Percentiles rank a stretch among this genome's conserved stretches.
Evolutionary conservation across 64 coral and sea anemone species (phyloP).

Genomic region (Platygyra sinensis): DNA sequence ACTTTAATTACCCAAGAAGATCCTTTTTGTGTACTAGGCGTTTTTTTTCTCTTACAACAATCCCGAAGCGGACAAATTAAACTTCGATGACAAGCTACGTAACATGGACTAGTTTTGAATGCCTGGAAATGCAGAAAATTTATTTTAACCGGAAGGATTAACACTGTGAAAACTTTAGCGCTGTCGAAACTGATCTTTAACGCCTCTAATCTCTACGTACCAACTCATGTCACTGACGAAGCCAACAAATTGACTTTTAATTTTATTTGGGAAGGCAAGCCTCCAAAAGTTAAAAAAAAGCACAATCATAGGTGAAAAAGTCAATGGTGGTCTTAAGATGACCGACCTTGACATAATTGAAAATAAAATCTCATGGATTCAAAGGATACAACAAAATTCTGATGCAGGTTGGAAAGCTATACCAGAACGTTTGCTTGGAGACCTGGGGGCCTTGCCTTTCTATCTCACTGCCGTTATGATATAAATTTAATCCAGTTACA

Average conservation of each 20-base stretch:
- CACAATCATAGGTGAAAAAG: neutral
- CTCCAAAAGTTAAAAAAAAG: neutral
- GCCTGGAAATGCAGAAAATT: conserved; percentile 9
- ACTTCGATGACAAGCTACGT: conserved; percentile 16
- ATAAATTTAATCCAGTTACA: neutral
- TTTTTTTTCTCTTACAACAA: conserved; percentile 27
- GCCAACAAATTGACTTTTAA: neutral
- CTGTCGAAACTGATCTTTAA: neutral
- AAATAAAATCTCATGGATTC: neutral
- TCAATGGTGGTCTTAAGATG: no score
- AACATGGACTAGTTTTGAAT: conserved; percentile 11
- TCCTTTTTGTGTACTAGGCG: conserved; percentile 29
- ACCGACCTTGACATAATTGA: neutral
- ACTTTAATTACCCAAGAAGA: conserved; percentile 23
- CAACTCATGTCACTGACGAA: no score
- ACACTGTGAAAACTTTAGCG: neutral
- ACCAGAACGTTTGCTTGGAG: no score
- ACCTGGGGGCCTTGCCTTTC: no score
- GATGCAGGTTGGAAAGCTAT: no score
- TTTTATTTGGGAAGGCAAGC: neutral
- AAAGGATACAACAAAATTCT: no score
- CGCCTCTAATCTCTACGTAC: no score
- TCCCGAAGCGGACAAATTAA: conserved; percentile 8
- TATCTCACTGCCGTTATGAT: neutral
- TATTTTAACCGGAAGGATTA: conserved; percentile 1